Conservation (phyloP, 2,113 vertebrate genomes). For the Litocranius walleri region DNA sequence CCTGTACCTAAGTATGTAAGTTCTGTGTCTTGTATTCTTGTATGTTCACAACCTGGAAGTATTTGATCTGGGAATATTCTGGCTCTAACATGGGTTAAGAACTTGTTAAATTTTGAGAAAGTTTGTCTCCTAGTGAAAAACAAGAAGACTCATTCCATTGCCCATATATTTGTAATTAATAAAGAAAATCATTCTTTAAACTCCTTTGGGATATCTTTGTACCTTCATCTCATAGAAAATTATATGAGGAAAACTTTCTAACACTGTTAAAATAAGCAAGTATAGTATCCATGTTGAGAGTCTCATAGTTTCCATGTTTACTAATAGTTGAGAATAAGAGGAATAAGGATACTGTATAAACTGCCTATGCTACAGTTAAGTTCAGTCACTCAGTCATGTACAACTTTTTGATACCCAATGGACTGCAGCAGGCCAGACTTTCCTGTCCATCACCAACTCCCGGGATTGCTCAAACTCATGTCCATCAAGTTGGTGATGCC, state of each 20-base stretch:
- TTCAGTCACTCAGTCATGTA: fast-evolving
- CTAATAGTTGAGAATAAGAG: neutral
- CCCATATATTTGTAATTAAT: neutral
- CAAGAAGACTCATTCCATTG: neutral
- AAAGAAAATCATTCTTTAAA: neutral
- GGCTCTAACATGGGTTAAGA: neutral
- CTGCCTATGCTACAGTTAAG: neutral
- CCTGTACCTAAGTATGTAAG: fast-evolving
- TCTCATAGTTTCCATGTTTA: neutral
- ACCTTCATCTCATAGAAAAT: neutral
- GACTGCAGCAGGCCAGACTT: neutral
- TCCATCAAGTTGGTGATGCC: neutral
- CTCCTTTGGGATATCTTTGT: neutral
- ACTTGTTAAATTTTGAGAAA: neutral
- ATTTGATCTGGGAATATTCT: neutral
- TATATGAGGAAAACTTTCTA: neutral
- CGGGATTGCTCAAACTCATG: neutral
- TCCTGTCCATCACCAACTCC: neutral
- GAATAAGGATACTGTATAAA: neutral
- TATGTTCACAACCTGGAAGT: neutral
- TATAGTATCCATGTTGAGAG: neutral
- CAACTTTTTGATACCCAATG: neutral
- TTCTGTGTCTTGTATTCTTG: neutral
- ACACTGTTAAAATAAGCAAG: neutral
- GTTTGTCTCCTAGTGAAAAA: neutral